phyloP scores from a whole-genome alignment of 2,797 vertebrate genomes.

The Nasua narica region DNA sequence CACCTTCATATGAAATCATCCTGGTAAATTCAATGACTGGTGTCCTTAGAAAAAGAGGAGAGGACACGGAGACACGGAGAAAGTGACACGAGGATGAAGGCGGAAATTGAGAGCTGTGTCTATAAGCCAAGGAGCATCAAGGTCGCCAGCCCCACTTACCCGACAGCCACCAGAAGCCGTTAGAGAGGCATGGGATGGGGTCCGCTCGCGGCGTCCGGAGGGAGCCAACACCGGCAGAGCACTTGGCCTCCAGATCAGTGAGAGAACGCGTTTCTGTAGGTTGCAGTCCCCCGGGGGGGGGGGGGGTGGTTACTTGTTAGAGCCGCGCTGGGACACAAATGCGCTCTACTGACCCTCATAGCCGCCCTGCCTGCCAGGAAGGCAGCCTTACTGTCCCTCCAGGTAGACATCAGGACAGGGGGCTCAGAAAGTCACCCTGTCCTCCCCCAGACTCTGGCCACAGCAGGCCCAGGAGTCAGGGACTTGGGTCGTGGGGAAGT shows the following conservation, averaged over 20 bases:
- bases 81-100: rapidly evolving
- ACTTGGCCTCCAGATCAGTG: background rate
- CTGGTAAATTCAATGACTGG: background rate
- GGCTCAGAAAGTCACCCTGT: background rate
- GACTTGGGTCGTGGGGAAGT: rapidly evolving
- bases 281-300: background rate
- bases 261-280: background rate
- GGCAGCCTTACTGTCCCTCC: rapidly evolving
- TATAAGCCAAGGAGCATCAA: background rate
- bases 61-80: background rate
- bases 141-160: too few species aligned
- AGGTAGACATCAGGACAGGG: background rate
- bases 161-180: background rate
- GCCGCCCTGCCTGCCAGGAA: rapidly evolving
- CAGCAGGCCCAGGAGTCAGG: background rate
- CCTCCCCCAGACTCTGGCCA: too few species aligned
- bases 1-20: background rate
- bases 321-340: rapidly evolving
- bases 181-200: rapidly evolving
- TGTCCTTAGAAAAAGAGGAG: background rate
- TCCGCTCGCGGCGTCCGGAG: background rate
- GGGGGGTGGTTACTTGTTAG: background rate
- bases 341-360: rapidly evolving
- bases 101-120: rapidly evolving
- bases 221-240: rapidly evolving